phyloP scores from a whole-genome alignment of 2,888 invertebrate species.

The Julus scandinavius region DNA sequence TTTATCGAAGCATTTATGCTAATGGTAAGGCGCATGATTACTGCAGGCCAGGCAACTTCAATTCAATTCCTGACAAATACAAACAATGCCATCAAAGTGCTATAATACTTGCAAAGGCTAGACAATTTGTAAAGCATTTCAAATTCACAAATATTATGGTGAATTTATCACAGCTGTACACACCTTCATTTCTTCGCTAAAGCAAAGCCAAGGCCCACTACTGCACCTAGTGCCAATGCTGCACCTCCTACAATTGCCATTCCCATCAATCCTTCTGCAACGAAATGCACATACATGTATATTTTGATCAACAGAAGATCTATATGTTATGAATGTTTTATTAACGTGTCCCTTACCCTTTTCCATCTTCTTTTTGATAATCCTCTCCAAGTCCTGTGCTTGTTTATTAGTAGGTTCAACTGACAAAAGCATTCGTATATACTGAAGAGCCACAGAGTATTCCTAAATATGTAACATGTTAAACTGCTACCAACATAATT shows the following conservation, averaged over 20 bases:
- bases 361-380: constrained; percentile 90
- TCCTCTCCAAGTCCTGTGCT: constrained; percentile 80
- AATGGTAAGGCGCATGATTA: background rate
- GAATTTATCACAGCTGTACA: background rate
- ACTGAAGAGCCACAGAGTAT: constrained; percentile 84
- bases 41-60: background rate
- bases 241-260: constrained; percentile 90
- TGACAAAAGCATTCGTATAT: constrained; percentile 81
- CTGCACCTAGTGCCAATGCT: constrained; percentile 83
- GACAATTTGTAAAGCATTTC: background rate
- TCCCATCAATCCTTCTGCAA: constrained; percentile 82
- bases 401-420: constrained; percentile 91
- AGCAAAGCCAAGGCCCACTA: constrained; percentile 85
- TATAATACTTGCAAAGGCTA: background rate
- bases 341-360: constrained; percentile 70
- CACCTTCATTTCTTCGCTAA: constrained; percentile 67
- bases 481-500: background rate
- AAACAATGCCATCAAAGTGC: background rate
- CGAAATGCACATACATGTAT: background rate
- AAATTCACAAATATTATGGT: constrained; percentile 7
- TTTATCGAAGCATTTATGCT: background rate
- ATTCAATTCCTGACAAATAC: constrained; percentile 7
- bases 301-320: background rate
- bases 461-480: constrained; percentile 70
- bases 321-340: background rate